phyloP scores from a whole-genome alignment of 2,888 invertebrate genomes.

The Parnassius smintheus region DNA sequence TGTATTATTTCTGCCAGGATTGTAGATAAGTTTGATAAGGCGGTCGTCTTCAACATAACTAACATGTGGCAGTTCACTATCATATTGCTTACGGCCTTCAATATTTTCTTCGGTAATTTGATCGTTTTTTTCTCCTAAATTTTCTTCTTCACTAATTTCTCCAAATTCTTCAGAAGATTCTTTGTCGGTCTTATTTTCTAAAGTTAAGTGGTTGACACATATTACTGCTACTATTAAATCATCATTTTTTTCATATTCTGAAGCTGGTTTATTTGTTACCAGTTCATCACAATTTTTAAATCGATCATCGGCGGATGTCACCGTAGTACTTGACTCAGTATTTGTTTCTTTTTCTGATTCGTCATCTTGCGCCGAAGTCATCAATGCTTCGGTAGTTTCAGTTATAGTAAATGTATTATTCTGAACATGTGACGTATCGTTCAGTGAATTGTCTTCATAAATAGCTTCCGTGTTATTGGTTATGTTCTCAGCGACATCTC shows the following conservation, averaged over 20 bases:
- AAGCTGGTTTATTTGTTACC: too few species aligned
- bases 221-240: too few species aligned
- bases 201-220: neutral
- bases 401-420: too few species aligned
- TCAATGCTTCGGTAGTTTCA: too few species aligned
- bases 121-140: neutral
- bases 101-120: neutral
- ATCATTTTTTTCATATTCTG: too few species aligned
- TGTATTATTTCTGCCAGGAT: too few species aligned
- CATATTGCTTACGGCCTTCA: neutral
- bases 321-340: too few species aligned
- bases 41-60: too few species aligned
- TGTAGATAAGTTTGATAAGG: too few species aligned
- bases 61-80: too few species aligned
- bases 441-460: neutral
- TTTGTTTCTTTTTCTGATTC: neutral
- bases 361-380: neutral
- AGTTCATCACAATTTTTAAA: too few species aligned
- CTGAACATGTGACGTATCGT: neutral
- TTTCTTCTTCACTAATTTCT: neutral
- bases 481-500: conserved; percentile 1
- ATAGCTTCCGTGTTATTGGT: neutral
- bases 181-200: neutral
- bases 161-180: neutral
- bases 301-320: too few species aligned